A percentile compares a stretch with the other conserved stretches of the same genome.
Conservation (phyloP, 2,797 vertebrate genomes). For the Aldrovandia affinis region DNA sequence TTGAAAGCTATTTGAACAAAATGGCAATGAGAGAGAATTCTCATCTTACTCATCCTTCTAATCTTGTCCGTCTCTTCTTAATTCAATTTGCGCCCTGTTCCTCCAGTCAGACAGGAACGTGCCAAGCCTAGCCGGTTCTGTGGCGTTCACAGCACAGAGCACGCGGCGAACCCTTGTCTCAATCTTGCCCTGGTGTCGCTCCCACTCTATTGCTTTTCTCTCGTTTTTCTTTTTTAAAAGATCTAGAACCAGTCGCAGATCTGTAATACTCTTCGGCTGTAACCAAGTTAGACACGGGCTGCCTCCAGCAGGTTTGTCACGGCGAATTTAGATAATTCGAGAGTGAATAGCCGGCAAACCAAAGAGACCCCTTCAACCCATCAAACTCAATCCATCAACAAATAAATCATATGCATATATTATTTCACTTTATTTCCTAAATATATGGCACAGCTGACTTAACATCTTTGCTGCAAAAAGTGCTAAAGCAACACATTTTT, state of each 20-base stretch:
- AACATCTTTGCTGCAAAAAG: constrained; percentile 47
- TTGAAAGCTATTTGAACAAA: neutral
- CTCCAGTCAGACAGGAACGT: constrained; percentile 24
- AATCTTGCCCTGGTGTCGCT: neutral
- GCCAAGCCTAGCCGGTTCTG: constrained; percentile 16
- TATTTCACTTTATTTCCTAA: constrained; percentile 39
- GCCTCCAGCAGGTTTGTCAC: constrained; percentile 61
- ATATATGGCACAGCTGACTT: constrained; percentile 49
- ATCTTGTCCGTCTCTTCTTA: constrained; percentile 15
- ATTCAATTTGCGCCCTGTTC: constrained; percentile 29
- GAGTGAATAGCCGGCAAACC: constrained; percentile 62
- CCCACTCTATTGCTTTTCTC: constrained; percentile 15
- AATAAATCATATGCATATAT: constrained; percentile 63
- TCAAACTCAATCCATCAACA: constrained; percentile 69
- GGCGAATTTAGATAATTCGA: constrained; percentile 70
- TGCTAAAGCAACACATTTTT: constrained; percentile 61
- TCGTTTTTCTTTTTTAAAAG: constrained; percentile 21
- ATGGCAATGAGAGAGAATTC: constrained; percentile 11
- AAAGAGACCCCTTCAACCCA: constrained; percentile 48
- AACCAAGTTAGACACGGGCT: constrained; percentile 52
- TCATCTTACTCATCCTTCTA: constrained; percentile 16
- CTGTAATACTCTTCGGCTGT: constrained; percentile 45
- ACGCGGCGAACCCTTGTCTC: constrained; percentile 12
- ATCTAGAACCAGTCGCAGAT: constrained; percentile 40
- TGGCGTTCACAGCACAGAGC: neutral